Base-by-base conservation (phyloP, 2,888 invertebrate species). In the Tachina grossa region DNA sequence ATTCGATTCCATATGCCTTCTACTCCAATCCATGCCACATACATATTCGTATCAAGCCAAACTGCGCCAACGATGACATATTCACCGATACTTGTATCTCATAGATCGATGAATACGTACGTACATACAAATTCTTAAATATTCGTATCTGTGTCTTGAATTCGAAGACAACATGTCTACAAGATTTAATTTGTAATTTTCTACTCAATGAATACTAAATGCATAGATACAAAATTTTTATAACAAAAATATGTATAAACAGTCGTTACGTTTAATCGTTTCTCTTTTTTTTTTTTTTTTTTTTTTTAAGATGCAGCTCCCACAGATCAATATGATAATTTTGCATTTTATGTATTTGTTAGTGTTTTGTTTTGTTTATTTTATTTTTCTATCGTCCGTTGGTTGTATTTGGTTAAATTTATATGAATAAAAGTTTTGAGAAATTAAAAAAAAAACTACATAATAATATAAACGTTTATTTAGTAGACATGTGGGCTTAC, bases 161-260 rank as follows among this genome's bases (percentile, higher is more conserved):
- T 71, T 63, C 71, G 75, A 75, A 85, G 85, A 85, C 85, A 85
- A 72, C 79, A 76, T 85, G 85, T 83, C 85, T 79, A 85, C 85
- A 85, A 85, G 83, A 80, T 83, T 85, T 85, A 85, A 85, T 85
- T 85, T 85, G 85, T 85, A 85, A 83, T 80, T 83, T 85, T 83
- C 76, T 79, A 79, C 78, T 85, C 79, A 68, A 75, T 85, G 75
- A 83, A 85, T 83, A 85, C 72, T 55, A 71, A 83, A 83, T 61
- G 71, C 31, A 0, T 47, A 47, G 79, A 66, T 72, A 83, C 83
- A 83, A 83, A 66, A 80, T 47, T 59, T 79, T 71, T 79, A 61
- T 76, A 79, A 77, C 72, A 78, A 51, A 78, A 65, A 78, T 74
- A 74, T 49, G 14, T 39, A 69, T 49, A 69, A 79, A 84, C 69